phyloP scores from a whole-genome alignment of 2,113 vertebrate genomes.

The Gasterosteus aculeatus region DNA sequence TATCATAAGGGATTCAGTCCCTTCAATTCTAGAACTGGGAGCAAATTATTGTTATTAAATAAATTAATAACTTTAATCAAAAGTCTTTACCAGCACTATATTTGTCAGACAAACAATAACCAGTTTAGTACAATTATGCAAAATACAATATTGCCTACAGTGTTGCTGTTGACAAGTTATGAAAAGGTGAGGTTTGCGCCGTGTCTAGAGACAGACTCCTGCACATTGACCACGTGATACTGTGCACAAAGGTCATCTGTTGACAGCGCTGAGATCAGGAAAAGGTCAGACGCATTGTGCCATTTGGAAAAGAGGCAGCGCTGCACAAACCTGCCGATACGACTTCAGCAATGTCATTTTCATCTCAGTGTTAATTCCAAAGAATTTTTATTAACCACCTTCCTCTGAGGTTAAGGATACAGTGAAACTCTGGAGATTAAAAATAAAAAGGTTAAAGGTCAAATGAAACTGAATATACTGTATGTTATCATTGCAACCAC shows the following conservation, averaged over 20 bases:
- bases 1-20: slow-evolving; percentile 50
- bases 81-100: slow-evolving; percentile 9
- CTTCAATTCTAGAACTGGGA: slow-evolving; percentile 31
- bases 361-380: slow-evolving; percentile 51
- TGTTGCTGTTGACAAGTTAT: slow-evolving; percentile 44
- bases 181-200: slow-evolving; percentile 35
- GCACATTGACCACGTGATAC: slow-evolving; percentile 52
- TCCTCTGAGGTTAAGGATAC: slow-evolving; percentile 16
- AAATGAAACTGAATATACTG: slow-evolving; percentile 34
- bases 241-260: slow-evolving; percentile 73
- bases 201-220: slow-evolving; percentile 49
- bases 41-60: slow-evolving; percentile 37
- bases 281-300: slow-evolving; percentile 75
- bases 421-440: slow-evolving; percentile 38
- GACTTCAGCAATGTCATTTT: slow-evolving; percentile 66
- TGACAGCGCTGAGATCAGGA: slow-evolving; percentile 70
- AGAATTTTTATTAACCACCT: slow-evolving; percentile 56
- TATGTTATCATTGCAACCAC: neutral
- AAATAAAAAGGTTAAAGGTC: neutral
- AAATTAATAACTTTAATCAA: slow-evolving; percentile 2
- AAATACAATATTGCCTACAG: slow-evolving; percentile 22
- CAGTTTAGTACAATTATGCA: neutral
- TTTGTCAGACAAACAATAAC: slow-evolving; percentile 15
- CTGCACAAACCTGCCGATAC: slow-evolving; percentile 74
- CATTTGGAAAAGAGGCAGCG: slow-evolving; percentile 76